phyloP scores from a whole-genome alignment of 2,113 vertebrate genomes.

The Limanda limanda region DNA sequence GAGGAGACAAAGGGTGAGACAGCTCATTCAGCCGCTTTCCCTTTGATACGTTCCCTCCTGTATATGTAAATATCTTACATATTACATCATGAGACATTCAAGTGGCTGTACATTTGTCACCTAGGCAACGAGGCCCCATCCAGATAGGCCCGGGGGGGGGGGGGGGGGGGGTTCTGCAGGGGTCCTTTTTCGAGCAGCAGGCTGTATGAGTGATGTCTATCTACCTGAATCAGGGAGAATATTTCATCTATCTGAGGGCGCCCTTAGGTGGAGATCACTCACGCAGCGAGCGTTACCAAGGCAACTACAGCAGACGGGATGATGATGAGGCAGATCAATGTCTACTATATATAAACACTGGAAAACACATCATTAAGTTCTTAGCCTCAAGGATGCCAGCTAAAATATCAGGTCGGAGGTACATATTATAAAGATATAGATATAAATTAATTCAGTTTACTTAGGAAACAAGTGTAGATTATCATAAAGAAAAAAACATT shows the following conservation, averaged over 20 bases:
- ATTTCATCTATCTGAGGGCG: conserved; percentile 41
- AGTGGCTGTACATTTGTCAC: conserved; percentile 46
- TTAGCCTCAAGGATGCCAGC: neutral
- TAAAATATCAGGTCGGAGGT: neutral
- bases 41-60: neutral
- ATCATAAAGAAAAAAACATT: too few relatives aligned
- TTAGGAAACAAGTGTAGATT: neutral
- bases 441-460: neutral
- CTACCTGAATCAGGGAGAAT: conserved; percentile 37
- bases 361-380: conserved; percentile 1
- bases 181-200: conserved; percentile 28
- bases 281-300: conserved; percentile 20
- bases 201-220: conserved; percentile 31
- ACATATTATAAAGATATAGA: neutral
- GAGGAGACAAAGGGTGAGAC: conserved; percentile 9
- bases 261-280: conserved; percentile 46
- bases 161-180: conserved; percentile 29
- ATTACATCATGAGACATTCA: conserved; percentile 11
- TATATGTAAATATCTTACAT: conserved; percentile 19
- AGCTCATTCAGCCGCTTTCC: conserved; percentile 13
- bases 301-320: conserved; percentile 8
- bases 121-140: conserved; percentile 50
- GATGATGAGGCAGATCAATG: neutral
- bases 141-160: conserved; percentile 15
- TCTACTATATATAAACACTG: neutral